phyloP scores from a whole-genome alignment of 2,797 vertebrate species.

The Eleutherodactylus coqui region DNA sequence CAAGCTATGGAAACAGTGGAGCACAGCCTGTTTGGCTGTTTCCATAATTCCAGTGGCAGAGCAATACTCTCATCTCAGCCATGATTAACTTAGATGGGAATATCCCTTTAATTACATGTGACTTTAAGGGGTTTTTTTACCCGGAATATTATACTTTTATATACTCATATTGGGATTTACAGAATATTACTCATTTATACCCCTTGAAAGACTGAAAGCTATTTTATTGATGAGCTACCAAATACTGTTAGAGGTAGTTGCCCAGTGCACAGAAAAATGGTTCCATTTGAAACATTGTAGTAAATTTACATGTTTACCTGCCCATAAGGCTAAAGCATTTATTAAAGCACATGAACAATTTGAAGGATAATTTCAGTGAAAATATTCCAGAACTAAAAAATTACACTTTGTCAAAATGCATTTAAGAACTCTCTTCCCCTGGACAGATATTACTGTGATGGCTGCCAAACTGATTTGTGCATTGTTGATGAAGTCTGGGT shows the following conservation, averaged over 20 bases:
- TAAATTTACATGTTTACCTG: conserved; percentile 49
- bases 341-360: conserved; percentile 76
- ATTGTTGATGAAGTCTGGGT: conserved; percentile 70
- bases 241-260: neutral
- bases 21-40: no score
- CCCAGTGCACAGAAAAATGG: neutral
- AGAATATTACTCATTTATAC: neutral
- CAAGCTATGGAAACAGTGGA: no score
- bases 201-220: neutral
- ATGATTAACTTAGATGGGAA: no score
- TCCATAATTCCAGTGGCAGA: no score
- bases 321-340: conserved; percentile 68
- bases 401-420: conserved; percentile 80
- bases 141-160: neutral
- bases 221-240: neutral
- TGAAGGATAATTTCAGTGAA: conserved; percentile 48
- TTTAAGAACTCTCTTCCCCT: conserved; percentile 71
- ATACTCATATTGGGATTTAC: neutral
- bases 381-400: conserved; percentile 57
- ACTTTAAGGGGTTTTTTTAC: neutral
- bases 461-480: conserved; percentile 74
- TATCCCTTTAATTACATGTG: neutral
- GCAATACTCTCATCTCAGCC: no score
- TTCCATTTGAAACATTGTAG: neutral
- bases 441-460: conserved; percentile 69